A percentile compares a stretch with the other conserved stretches of the same genome.
Conservation (phyloP, 2,113 vertebrate genomes). For the Zosterops hypoxanthus region DNA sequence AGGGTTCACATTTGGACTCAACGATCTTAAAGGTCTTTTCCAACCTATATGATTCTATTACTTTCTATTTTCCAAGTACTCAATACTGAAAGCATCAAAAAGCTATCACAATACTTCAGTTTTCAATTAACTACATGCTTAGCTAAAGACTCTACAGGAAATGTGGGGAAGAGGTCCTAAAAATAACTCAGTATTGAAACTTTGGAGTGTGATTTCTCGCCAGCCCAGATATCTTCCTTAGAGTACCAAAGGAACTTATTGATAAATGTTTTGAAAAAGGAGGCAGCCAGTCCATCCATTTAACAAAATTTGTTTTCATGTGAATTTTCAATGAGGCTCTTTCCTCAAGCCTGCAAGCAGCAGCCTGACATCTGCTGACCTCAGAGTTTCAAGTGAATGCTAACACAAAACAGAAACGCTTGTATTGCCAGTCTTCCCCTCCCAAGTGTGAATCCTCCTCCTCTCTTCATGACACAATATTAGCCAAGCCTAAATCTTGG, state of each 20-base stretch:
- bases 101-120: not conserved
- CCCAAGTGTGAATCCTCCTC: not conserved
- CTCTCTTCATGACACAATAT: not conserved
- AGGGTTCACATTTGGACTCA: not conserved
- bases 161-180: not conserved
- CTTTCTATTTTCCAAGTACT: not conserved
- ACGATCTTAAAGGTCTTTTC: not conserved
- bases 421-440: not conserved
- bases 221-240: not conserved
- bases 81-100: not conserved
- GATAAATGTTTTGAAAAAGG: not conserved
- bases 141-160: not conserved
- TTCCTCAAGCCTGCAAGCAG: not conserved
- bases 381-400: not conserved
- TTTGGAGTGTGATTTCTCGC: not conserved
- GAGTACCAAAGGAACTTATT: not conserved
- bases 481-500: not conserved
- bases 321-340: not conserved
- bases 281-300: not conserved
- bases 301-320: not conserved
- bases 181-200: not conserved
- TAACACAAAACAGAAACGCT: not conserved
- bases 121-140: not conserved
- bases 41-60: not conserved
- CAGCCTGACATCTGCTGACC: not conserved